Conservation (phyloP, 2,797 vertebrate genomes). For the Melanotaenia nigrans region DNA sequence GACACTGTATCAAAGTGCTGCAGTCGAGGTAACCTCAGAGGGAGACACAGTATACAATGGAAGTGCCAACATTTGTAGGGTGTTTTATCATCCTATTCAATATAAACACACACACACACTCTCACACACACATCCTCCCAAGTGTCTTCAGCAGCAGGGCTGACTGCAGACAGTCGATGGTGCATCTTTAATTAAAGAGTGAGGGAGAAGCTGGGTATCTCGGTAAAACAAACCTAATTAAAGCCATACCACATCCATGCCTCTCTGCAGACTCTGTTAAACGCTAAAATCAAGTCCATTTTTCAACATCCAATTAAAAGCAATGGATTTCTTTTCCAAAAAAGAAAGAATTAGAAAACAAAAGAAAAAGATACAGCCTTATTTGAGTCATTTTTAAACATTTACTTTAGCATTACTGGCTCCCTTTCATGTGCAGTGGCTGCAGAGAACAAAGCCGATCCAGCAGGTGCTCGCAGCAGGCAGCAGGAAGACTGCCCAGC, state of each 20-base stretch:
- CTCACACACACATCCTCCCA: not conserved
- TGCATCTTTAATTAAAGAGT: slow-evolving; percentile 64
- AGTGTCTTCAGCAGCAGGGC: slow-evolving; percentile 15
- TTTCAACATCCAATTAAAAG: slow-evolving; percentile 59
- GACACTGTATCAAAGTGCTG: too few relatives aligned
- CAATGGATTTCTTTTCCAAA: slow-evolving; percentile 55
- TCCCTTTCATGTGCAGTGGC: slow-evolving; percentile 16
- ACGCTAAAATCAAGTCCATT: slow-evolving; percentile 47
- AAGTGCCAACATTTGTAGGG: not conserved
- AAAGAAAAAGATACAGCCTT: slow-evolving; percentile 55
- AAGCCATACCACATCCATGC: slow-evolving; percentile 46
- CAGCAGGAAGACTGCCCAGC: not conserved
- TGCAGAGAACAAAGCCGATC: slow-evolving; percentile 30
- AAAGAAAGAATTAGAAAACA: slow-evolving; percentile 62
- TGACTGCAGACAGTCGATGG: slow-evolving; percentile 32
- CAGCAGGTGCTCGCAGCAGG: slow-evolving; percentile 21
- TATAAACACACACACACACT: not conserved
- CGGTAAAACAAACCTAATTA: slow-evolving; percentile 68
- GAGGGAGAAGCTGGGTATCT: slow-evolving; percentile 43
- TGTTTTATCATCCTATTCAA: not conserved
- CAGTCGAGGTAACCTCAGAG: too few relatives aligned
- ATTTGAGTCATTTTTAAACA: slow-evolving; percentile 62
- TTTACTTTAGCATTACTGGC: slow-evolving; percentile 62
- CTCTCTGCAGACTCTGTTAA: slow-evolving; percentile 46
- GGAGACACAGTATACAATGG: too few relatives aligned